Base-by-base conservation (phyloP, 2,797 vertebrate species). In the Meriones psammophilus region DNA sequence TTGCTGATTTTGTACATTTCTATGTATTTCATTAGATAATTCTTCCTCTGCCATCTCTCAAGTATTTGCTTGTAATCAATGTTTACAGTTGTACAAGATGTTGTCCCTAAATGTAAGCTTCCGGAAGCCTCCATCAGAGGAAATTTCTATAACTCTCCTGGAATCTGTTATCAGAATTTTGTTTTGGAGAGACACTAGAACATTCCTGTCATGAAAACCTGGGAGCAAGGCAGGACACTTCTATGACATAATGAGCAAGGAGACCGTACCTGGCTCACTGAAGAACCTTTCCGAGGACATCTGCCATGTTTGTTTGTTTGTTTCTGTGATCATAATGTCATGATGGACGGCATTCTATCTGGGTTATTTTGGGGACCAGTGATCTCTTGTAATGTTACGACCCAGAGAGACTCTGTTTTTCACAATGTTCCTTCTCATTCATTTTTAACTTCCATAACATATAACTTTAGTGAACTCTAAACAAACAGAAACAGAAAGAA, bases 381-480 rank as follows among this genome's bases (percentile, higher is more conserved):
- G 62, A 68, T 30, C 9, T 15, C 39, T 62, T 74, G 26, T 30
- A 28, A 88, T 71, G 80, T 89, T 54, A 71, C 36, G 73, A 69
- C 2, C 28, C 36, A 33, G 71, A n/a, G 20, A n/a, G 71, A 86
- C 4, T 56, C 54, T 56, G 10, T 56, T 17, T 83, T 36, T 89
- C 91, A 74, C 42, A 80, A 2, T 46, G 5, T 71, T 42, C 88
- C 30, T 91, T 94, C 97, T 92, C 94, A 91, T 94, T 97, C 94
- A 96, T 46, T 97, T 97, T 91, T 97, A 97, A 95, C 97, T 94
- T 95, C 95, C 78, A 97, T 96, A 30, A 54, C 6, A 36, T 18
- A 87, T 95, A 88, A 88, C 98, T 98, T 98, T 97, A 97, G 98
- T 96, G 96, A 96, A 90, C 85, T 95, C 39, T 96, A 79, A 97